Percentiles rank a stretch among this genome's conserved stretches.
Evolutionary conservation across 2,113 vertebrate species (phyloP).

Genomic region (Eulemur macaco): DNA sequence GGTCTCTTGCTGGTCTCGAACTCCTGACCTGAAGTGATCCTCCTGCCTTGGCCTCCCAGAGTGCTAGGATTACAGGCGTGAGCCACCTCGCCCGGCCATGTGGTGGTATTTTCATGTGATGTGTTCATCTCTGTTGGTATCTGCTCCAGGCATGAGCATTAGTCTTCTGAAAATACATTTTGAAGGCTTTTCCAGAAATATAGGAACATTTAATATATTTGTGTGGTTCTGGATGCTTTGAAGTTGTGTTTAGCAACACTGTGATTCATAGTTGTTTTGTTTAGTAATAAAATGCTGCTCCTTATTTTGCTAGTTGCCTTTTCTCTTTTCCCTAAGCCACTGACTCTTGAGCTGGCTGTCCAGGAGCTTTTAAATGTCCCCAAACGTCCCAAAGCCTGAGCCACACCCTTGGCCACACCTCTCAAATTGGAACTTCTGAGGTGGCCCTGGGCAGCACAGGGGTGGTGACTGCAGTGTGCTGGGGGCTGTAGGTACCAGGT

Average conservation of each 20-base stretch:
- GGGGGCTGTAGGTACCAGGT: fast-evolving
- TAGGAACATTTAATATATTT: not conserved
- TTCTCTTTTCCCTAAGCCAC: not conserved
- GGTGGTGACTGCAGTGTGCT: not conserved
- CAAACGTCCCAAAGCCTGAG: not conserved
- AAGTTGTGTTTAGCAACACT: not conserved
- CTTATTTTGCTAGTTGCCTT: not conserved
- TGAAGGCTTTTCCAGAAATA: not conserved
- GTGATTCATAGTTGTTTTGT: not conserved
- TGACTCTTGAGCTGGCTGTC: not conserved
- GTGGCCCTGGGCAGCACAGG: fast-evolving
- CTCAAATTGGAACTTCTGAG: not conserved
- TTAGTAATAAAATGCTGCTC: not conserved
- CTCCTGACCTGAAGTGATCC: too few species aligned
- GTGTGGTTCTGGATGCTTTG: not conserved
- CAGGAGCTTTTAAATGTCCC: not conserved
- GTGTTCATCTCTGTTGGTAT: not conserved
- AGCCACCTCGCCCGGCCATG: too few species aligned
- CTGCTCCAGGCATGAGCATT: not conserved
- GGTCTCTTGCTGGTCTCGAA: too few species aligned
- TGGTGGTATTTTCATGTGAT: not conserved
- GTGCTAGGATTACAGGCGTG: too few species aligned
- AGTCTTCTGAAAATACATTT: not conserved
- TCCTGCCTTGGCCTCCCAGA: too few species aligned
- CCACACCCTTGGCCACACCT: not conserved